Conservation (phyloP, 2,797 vertebrate species). For the Brachymystax lenok region DNA sequence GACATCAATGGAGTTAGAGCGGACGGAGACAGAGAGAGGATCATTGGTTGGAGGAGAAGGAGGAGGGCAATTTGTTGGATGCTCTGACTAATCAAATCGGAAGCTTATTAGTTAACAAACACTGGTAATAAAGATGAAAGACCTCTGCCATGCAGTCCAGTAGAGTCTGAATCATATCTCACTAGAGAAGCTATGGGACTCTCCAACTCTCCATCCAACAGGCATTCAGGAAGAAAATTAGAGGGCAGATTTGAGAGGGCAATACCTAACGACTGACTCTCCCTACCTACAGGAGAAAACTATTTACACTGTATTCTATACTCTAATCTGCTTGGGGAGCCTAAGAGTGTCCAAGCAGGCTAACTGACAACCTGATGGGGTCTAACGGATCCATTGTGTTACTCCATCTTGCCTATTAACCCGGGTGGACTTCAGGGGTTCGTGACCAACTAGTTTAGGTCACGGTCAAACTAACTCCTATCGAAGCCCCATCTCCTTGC, state of each 20-base stretch:
- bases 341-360: neutral
- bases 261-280: constrained; percentile 29
- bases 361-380: neutral
- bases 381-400: neutral
- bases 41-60: constrained; percentile 51
- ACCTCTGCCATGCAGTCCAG: constrained; percentile 53
- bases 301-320: neutral
- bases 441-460: neutral
- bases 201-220: constrained; percentile 34
- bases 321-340: neutral
- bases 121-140: constrained; percentile 37
- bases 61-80: constrained; percentile 53
- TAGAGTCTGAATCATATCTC: constrained; percentile 59
- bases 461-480: neutral
- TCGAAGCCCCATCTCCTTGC: neutral
- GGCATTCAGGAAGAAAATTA: constrained; percentile 40
- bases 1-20: constrained; percentile 32
- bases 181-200: constrained; percentile 32
- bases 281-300: constrained; percentile 14
- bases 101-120: constrained; percentile 63
- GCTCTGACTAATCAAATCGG: constrained; percentile 59
- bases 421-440: neutral
- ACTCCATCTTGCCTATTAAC: neutral
- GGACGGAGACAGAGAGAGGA: constrained; percentile 21
- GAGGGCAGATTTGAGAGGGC: constrained; percentile 24